Evolutionary conservation across 2,113 vertebrate species (phyloP), one percentile per base, ranked within the genome.

Genomic region (Plecturocebus donacophilus): DNA sequence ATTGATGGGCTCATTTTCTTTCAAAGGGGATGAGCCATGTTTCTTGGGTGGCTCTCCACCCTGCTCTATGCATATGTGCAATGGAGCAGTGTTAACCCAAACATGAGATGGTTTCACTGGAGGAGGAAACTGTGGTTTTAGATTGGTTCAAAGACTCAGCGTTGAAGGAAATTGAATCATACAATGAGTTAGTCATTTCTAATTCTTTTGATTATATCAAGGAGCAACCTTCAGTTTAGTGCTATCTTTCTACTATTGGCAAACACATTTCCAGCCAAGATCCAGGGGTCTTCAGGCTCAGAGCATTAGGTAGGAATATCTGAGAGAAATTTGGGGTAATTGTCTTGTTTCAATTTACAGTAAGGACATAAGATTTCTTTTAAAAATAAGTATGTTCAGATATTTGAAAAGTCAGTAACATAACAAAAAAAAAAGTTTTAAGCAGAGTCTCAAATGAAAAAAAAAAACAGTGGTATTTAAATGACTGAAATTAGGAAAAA

Each of bases 371-470:
- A 21, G 0, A 5, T 38, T 86, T 95, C 30, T 66, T 68, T 16
- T 25, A 38, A 90, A 94, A 52, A 64, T 61, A 56, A 87, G 71
- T 7, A 27, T 38, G 87, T 77, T 79, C 13, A 86, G 66, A 91
- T 80, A 77, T 23, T 45, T 90, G 11, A 86, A 81, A 90, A 92
- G 21, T 38, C 9, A 56, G 12, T 56, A 76, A 89, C n/a, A 80
- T 79, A 68, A 85, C 54, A 30, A 77, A 89, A 52, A 75, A 75
- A 76, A 32, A 25, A 42, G 49, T 76, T 42, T 6, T 64, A 68
- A 45, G 23, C 58, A 70, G 1, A 45, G 4, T n/a, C 11, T 70
- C 21, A 76, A 21, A 9, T 49, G 40, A 54, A 61, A 73, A 70
- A 77, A 54, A 61, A 73, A 70, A 77, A 17, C 32, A 52, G 21